Base-by-base conservation (phyloP, 2,888 invertebrate genomes). In the Xestia c-nigrum region DNA sequence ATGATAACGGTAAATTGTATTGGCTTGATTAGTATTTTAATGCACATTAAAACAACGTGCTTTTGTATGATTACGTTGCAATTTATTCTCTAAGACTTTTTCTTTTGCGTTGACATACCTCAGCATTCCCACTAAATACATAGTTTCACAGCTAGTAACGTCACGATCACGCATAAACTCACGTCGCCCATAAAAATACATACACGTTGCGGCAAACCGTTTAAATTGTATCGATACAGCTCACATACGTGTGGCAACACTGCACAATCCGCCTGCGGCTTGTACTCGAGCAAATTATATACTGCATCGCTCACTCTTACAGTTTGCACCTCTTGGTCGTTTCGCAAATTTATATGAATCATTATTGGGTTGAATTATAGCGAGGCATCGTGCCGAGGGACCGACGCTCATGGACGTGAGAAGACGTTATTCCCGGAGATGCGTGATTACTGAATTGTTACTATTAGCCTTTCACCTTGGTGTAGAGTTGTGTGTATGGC, bases 331-430 rank as follows among this genome's bases (percentile, higher is more conserved):
- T 94, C 92, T 92, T 90, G 90, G 92, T 94, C 94, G 93, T 94
- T 94, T 93, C 90, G 92, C 90, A 94, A 94, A 94, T 94, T 94
- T 94, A 94, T 94, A 94, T 93, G 94, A 94, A 93, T 93, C 94
- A 94, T 94, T 94, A 94, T 94, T 93, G 93, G 91, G 86, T 90
- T 92, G 94, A 94, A 94, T 94, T 94, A 94, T 92, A 94, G 93
- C 90, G 90, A 90, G 88, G 89, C 90, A 88, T 92, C 91, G 91
- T 91, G 91, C 89, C 88, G 89, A 89, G 89, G 87, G 88, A 89
- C 89, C 87, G 86, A 89, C 87, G 78, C 81, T 86, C 79, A 83
- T 81, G 83, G 88, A 91, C 88, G 91, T 91, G 89, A 86, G 90
- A 91, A 93, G 89, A 87, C 85, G 86, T 82, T 83, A 76, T 81